phyloP scores from a whole-genome alignment of 2,888 invertebrate genomes.

The Dicyrtoma fusca region DNA sequence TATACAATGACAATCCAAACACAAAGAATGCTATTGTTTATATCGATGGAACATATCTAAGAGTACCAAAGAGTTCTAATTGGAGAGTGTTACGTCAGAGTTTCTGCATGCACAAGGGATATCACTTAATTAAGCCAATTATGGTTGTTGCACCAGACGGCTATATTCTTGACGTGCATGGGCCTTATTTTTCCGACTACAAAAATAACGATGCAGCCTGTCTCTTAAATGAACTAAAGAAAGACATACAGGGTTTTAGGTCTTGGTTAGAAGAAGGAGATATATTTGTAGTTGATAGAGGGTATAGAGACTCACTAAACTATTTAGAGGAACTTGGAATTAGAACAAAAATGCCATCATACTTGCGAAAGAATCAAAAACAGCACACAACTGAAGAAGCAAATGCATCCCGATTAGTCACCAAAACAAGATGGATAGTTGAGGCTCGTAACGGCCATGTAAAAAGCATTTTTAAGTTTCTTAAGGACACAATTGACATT shows the following conservation, averaged over 20 bases:
- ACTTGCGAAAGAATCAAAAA: background rate
- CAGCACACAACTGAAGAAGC: constrained; percentile 15
- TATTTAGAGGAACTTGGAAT: constrained; percentile 4
- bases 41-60: constrained; percentile 18
- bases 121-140: constrained; percentile 3
- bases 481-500: background rate
- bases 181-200: background rate
- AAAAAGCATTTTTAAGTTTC: constrained; percentile 32
- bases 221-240: background rate
- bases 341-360: constrained; percentile 11
- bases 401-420: constrained; percentile 10
- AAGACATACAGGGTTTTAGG: background rate
- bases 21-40: background rate
- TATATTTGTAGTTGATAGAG: constrained; percentile 11
- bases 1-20: background rate
- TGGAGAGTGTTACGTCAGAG: background rate
- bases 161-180: constrained; percentile 3
- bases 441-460: too few species aligned
- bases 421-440: constrained; percentile 25
- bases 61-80: constrained; percentile 10
- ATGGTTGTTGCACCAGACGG: constrained; percentile 12
- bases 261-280: constrained; percentile 6
- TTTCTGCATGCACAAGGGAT: constrained; percentile 10
- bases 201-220: constrained; percentile 14
- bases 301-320: background rate